These are phyloP conservation scores for Sebastolobus altivelis DNA, from an alignment of 2,797 vertebrate genomes.

Conservation along the genomic window DNA sequence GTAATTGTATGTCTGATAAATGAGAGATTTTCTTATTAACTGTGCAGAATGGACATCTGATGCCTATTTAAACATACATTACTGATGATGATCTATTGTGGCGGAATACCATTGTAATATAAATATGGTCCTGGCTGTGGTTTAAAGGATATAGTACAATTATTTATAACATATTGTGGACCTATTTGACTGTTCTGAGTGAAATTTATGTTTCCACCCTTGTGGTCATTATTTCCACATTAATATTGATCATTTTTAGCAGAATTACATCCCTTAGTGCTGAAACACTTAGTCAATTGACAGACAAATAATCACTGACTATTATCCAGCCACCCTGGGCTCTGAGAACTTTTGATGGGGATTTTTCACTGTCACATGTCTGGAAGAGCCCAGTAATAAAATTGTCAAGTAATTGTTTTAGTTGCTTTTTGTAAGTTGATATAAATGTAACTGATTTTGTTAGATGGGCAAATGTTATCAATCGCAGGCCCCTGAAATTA, in stretches of 20 bases:
- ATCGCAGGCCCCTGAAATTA: too few relatives aligned
- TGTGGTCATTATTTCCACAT: conserved; percentile 11
- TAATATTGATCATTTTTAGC: background rate
- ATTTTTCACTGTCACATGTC: too few relatives aligned
- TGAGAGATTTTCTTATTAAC: background rate
- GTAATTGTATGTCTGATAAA: conserved; percentile 12
- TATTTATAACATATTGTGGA: background rate
- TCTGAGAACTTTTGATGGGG: too few relatives aligned
- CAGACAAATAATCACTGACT: too few relatives aligned
- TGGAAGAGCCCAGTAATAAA: too few relatives aligned
- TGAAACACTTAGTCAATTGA: too few relatives aligned
- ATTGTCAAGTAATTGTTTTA: too few relatives aligned
- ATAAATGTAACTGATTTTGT: too few relatives aligned
- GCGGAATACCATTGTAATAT: background rate
- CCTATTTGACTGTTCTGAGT: background rate
- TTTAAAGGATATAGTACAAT: background rate
- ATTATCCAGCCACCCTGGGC: too few relatives aligned
- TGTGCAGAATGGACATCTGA: background rate
- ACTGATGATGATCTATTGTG: background rate
- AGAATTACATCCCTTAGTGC: background rate
- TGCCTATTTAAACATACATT: conserved; percentile 3
- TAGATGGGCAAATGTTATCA: too few relatives aligned
- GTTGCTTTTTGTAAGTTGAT: too few relatives aligned
- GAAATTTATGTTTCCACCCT: background rate
- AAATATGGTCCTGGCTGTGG: background rate